Evolutionary conservation across 2,797 vertebrate species (phyloP).

Genomic region (Heterohyrax brucei): DNA sequence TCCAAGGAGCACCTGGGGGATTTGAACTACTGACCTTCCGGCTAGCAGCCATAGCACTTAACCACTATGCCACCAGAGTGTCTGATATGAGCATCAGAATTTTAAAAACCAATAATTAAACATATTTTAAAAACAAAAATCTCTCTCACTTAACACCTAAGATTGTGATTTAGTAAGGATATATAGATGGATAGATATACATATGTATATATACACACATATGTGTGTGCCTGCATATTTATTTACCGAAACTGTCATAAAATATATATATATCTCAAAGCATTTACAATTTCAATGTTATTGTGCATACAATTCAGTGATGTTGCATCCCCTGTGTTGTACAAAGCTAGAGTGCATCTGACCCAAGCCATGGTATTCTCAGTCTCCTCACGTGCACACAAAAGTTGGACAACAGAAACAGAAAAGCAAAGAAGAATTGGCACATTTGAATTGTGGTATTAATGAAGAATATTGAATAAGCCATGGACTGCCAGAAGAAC

Average conservation of each 20-base stretch:
- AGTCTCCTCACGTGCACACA: neutral
- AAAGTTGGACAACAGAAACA: neutral
- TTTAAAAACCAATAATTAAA: constrained; percentile 16
- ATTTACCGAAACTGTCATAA: neutral
- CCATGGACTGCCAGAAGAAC: too few species aligned
- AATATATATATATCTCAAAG: too few species aligned
- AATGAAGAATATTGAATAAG: too few species aligned
- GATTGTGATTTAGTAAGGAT: neutral
- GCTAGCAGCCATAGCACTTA: too few species aligned
- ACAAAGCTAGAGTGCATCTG: too few species aligned
- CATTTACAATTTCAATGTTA: neutral
- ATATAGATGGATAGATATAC: neutral
- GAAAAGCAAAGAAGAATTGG: neutral
- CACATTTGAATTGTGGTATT: too few species aligned
- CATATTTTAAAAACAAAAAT: neutral
- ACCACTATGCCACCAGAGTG: too few species aligned
- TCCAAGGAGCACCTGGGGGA: too few species aligned
- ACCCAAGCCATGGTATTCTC: neutral
- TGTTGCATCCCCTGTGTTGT: too few species aligned
- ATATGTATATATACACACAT: too few species aligned
- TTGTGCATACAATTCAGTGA: too few species aligned
- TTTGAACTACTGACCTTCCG: too few species aligned
- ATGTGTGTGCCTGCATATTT: neutral
- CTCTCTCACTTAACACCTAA: neutral
- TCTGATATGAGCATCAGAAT: neutral